phyloP scores from a whole-genome alignment of 2,113 vertebrate species.

The Apeltes quadracus region DNA sequence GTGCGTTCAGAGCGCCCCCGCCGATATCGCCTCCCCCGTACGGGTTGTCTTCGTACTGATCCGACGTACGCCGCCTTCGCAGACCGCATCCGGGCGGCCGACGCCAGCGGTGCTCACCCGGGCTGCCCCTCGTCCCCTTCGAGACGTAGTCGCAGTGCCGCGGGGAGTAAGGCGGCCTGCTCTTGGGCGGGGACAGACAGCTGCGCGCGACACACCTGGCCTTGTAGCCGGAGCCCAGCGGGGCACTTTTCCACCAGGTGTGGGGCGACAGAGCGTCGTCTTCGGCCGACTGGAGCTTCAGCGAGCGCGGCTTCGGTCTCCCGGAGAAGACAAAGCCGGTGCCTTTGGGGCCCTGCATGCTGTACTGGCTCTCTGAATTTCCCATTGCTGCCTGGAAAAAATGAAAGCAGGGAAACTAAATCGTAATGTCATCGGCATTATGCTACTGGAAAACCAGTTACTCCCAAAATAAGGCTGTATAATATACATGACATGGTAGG shows the following conservation, averaged over 20 bases:
- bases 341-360: slow-evolving; percentile 87
- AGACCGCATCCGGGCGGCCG: slow-evolving; percentile 68
- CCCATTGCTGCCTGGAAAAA: slow-evolving; percentile 87
- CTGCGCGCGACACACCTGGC: slow-evolving; percentile 85
- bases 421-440: neutral
- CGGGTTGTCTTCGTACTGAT: slow-evolving; percentile 77
- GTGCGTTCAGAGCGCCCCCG: slow-evolving; percentile 80
- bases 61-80: slow-evolving; percentile 72
- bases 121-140: slow-evolving; percentile 77
- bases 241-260: slow-evolving; percentile 81
- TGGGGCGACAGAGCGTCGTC: slow-evolving; percentile 84
- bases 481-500: slow-evolving; percentile 23
- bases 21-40: slow-evolving; percentile 75
- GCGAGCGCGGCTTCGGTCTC: slow-evolving; percentile 89
- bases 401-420: slow-evolving; percentile 6
- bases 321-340: slow-evolving; percentile 77
- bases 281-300: slow-evolving; percentile 86
- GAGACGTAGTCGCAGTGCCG: slow-evolving; percentile 82
- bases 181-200: slow-evolving; percentile 91
- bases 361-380: slow-evolving; percentile 98
- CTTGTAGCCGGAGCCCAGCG: slow-evolving; percentile 82
- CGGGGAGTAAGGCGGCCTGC: slow-evolving; percentile 84
- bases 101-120: slow-evolving; percentile 75
- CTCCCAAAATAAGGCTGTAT: slow-evolving; percentile 19
- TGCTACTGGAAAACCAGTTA: neutral